These are phyloP conservation scores for Sturnus vulgaris DNA, from an alignment of 2,113 vertebrate genomes.

Conservation along the genomic window DNA sequence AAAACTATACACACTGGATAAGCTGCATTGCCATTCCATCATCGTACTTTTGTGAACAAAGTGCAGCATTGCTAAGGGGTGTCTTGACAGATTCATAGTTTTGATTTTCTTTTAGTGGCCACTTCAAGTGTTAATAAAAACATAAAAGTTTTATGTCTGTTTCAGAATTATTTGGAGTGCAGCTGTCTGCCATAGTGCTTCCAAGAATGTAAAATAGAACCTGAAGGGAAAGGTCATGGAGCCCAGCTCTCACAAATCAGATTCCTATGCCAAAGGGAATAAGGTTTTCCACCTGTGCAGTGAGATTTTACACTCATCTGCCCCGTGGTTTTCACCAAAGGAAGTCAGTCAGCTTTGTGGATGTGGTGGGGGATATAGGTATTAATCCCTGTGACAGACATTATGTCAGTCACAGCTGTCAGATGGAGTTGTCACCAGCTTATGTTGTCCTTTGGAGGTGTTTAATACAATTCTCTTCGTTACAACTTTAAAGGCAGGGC, in stretches of 20 bases:
- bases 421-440: background rate
- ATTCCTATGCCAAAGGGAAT: background rate
- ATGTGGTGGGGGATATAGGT: background rate
- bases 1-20: background rate
- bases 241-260: conserved; percentile 23
- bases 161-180: conserved; percentile 44
- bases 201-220: conserved; percentile 46
- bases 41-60: background rate
- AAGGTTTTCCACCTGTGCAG: conserved; percentile 34
- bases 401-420: conserved; percentile 10
- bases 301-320: conserved; percentile 29
- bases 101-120: conserved; percentile 63
- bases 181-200: background rate
- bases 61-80: background rate
- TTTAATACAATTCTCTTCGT: conserved; percentile 12
- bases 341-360: conserved; percentile 4
- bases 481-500: background rate
- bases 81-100: conserved; percentile 62
- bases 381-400: conserved; percentile 17
- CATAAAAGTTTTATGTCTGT: conserved; percentile 50
- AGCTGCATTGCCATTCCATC: background rate
- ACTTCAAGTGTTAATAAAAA: conserved; percentile 64
- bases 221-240: conserved; percentile 44
- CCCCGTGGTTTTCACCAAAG: conserved; percentile 18
- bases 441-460: background rate